A percentile compares a stretch with the other conserved stretches of the same genome.
Evolutionary conservation across 2,113 vertebrate species (phyloP).

Genomic region (Leptodactylus fuscus): DNA sequence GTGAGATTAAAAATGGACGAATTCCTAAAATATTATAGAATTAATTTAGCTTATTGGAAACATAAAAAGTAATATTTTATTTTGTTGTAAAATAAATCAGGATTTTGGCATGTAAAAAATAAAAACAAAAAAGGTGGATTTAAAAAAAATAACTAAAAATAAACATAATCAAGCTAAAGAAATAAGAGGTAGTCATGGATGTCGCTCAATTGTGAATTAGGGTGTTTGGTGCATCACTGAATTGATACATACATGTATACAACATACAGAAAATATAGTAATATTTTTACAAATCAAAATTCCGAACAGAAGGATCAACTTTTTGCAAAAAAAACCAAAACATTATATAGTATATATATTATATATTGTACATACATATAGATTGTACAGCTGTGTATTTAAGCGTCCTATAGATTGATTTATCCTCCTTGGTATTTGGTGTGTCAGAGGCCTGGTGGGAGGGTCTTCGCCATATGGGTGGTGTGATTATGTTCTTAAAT

Average conservation of each 20-base stretch:
- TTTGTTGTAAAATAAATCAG: neutral
- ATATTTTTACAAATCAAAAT: neutral
- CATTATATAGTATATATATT: too few relatives aligned
- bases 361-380: neutral
- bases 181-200: neutral
- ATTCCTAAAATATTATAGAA: too few relatives aligned
- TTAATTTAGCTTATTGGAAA: neutral
- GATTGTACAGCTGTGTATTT: neutral
- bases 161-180: neutral
- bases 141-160: neutral
- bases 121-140: too few relatives aligned
- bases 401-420: neutral
- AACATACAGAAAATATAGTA: neutral
- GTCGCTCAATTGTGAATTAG: neutral
- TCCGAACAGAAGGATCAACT: neutral
- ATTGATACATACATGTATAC: neutral
- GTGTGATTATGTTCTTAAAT: conserved; percentile 20
- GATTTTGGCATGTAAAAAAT: too few relatives aligned
- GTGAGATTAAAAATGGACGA: too few relatives aligned
- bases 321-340: too few relatives aligned
- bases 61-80: neutral
- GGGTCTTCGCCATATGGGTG: conserved; percentile 15
- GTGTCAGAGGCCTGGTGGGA: conserved; percentile 3
- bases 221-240: neutral
- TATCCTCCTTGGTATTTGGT: neutral